Evolutionary conservation across 2,113 vertebrate genomes (phyloP), one percentile per base, ranked within the genome.

Genomic region (Otis tarda): DNA sequence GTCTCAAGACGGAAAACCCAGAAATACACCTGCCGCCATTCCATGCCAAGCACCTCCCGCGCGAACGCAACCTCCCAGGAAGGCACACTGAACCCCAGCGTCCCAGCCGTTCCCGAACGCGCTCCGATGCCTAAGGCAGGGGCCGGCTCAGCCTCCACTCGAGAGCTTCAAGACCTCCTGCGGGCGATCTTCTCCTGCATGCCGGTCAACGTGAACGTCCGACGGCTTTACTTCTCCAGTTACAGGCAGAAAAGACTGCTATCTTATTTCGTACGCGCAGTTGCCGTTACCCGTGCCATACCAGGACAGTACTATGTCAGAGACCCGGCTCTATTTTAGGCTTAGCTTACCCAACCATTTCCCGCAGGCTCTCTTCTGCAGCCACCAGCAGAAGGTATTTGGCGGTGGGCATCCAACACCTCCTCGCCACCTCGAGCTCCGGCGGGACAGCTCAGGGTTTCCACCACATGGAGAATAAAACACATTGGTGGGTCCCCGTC

Each of bases 91-190:
- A 55, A 20, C n/a, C 22, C 20, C 28, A 31, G 39, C 1, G 3
- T 13, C 33, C n/a, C n/a, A 11, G 5, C 5, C 3, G 0, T 28
- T 23, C 45, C 76, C 5, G 0, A 24, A 25, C 0, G 14, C 1
- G 2, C 57, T 28, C 37, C 1, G 19, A 18, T 33, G 39, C 18
- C 13, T 2, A 5, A 14, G 3, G 39, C 2, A 43, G 8, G 31
- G 56, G 55, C n/a, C 0, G 0, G 11, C 4, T 53, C 79, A 21
- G 61, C 25, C 20, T 56, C 33, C 39, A 2, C 8, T 5, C 5
- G 6, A 83, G 8, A 61, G 17, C 56, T 80, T 28, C 73, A 56
- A 28, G 31, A 12, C 31, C 24, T 75, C 23, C 12, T 8, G 2
- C 3, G 24, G 17, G 9, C 0, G 1, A 30, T 30, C 49, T 50